Conservation (phyloP, 2,797 vertebrate genomes). For the Trachurus trachurus region DNA sequence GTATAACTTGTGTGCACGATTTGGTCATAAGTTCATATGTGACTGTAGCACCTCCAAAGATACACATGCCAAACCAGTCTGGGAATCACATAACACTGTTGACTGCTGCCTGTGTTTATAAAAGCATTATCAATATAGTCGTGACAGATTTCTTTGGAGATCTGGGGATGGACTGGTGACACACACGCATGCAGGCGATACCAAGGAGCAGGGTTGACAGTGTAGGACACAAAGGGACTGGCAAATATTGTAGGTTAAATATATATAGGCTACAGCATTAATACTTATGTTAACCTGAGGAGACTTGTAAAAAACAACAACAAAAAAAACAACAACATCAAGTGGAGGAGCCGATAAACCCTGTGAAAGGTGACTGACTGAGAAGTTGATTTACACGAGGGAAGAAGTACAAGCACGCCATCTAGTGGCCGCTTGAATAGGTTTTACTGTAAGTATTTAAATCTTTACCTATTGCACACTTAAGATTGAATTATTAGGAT, state of each 20-base stretch:
- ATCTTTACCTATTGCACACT: neutral
- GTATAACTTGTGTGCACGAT: slow-evolving; percentile 47
- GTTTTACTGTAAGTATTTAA: neutral
- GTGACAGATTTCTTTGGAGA: slow-evolving; percentile 38
- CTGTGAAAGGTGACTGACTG: neutral
- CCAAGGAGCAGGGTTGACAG: too few species aligned
- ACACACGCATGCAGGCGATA: neutral
- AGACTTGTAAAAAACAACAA: neutral
- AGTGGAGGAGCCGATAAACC: fast-evolving
- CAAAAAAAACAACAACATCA: neutral
- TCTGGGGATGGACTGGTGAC: too few species aligned
- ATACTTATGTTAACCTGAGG: too few species aligned
- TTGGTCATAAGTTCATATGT: slow-evolving; percentile 41
- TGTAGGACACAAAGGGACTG: neutral
- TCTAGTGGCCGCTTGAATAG: slow-evolving; percentile 44
- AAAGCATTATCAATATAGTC: neutral
- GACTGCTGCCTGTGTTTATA: slow-evolving; percentile 56
- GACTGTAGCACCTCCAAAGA: slow-evolving; percentile 63
- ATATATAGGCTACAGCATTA: too few species aligned
- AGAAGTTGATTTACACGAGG: neutral
- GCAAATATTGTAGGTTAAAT: fast-evolving
- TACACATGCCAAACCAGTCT: slow-evolving; percentile 82
- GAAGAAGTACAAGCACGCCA: slow-evolving; percentile 34
- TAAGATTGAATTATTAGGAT: neutral
- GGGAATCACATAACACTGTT: slow-evolving; percentile 49